Evolutionary conservation across 2,797 vertebrate genomes (phyloP).

Genomic region (Phataginus tetradactyla): DNA sequence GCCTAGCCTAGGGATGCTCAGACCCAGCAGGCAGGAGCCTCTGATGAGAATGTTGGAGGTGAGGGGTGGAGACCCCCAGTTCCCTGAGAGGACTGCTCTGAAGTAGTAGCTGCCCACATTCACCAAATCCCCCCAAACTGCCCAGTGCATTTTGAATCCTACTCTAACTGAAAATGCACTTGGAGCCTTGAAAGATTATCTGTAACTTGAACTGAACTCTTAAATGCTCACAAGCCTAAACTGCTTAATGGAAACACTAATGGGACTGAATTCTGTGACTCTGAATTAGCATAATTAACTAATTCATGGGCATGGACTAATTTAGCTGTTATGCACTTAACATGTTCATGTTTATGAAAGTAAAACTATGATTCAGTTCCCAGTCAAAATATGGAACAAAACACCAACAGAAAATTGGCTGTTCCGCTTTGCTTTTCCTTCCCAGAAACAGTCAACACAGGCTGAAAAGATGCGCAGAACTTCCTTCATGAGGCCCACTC

Average conservation of each 20-base stretch:
- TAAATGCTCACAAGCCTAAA: slow-evolving; percentile 48
- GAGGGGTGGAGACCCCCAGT: neutral
- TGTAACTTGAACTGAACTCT: slow-evolving; percentile 38
- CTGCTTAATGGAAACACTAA: slow-evolving; percentile 41
- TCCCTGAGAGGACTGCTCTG: neutral
- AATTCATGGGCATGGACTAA: slow-evolving; percentile 36
- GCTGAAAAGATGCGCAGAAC: neutral
- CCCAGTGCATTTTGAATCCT: neutral
- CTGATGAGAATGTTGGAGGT: neutral
- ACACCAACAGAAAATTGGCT: neutral
- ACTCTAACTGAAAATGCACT: neutral
- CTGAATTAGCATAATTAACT: slow-evolving; percentile 66
- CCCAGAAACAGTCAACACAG: neutral
- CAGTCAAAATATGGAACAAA: slow-evolving; percentile 33
- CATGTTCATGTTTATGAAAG: slow-evolving; percentile 48
- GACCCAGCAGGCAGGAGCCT: neutral
- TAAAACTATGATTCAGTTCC: slow-evolving; percentile 41
- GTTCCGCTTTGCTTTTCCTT: neutral
- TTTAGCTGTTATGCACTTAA: slow-evolving; percentile 68
- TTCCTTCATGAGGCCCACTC: neutral
- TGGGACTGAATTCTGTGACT: slow-evolving; percentile 40
- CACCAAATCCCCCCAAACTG: neutral
- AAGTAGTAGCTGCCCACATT: neutral
- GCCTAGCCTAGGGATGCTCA: neutral
- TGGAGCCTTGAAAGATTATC: slow-evolving; percentile 52